A percentile compares a stretch with the other conserved stretches of the same genome.
phyloP scores from a whole-genome alignment of 2,888 invertebrate genomes.

The Zootermopsis nevadensis region DNA sequence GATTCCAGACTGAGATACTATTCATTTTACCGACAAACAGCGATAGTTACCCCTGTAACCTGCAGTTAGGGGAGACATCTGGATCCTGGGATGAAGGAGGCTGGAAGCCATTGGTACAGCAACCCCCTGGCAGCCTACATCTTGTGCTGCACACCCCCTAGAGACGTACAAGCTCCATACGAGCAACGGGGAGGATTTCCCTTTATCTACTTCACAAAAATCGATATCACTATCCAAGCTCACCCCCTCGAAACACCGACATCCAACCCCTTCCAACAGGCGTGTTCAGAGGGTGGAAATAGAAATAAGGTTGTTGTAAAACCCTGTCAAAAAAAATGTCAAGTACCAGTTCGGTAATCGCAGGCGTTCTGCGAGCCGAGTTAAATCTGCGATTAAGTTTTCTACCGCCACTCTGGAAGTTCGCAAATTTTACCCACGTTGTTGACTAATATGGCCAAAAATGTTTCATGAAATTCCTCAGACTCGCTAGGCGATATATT shows the following conservation, averaged over 20 bases:
- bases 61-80: neutral
- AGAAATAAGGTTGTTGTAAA: neutral
- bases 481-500: no score
- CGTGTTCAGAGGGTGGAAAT: conserved; percentile 8
- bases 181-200: conserved; percentile 33
- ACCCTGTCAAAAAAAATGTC: neutral
- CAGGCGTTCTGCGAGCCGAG: no score
- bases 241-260: conserved; percentile 26
- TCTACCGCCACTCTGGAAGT: no score
- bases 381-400: no score
- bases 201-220: conserved; percentile 38
- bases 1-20: no score
- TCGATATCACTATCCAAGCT: conserved; percentile 41
- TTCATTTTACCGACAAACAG: no score
- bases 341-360: neutral
- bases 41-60: no score
- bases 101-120: neutral
- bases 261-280: neutral
- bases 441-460: no score
- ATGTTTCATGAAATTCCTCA: no score
- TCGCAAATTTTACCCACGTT: no score
- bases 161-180: conserved; percentile 25
- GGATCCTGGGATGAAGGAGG: neutral
- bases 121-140: conserved; percentile 37
- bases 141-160: conserved; percentile 35